Percentiles rank a stretch among this genome's conserved stretches.
Conservation (phyloP, 1,140 invertebrate species). For the Dendroctonus ponderosae region DNA sequence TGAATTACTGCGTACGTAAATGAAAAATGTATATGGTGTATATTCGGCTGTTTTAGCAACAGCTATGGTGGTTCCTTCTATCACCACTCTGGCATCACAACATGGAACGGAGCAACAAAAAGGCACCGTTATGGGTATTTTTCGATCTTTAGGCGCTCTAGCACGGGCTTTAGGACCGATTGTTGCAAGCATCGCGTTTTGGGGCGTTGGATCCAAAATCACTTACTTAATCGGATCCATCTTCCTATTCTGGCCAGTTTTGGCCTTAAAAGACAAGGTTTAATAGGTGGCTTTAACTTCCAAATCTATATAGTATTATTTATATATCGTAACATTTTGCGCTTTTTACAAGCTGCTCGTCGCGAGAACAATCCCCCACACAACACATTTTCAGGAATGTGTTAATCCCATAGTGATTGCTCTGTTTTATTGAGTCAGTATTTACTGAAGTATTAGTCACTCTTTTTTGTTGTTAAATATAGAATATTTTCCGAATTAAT, state of each 20-base stretch:
- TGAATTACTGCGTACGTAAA: not conserved
- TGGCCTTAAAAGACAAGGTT: constrained; percentile 36
- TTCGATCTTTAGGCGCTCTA: constrained; percentile 89
- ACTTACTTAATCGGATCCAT: constrained; percentile 74
- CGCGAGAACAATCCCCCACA: no score
- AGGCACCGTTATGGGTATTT: constrained; percentile 89
- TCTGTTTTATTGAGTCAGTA: no score
- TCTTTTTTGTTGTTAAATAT: no score
- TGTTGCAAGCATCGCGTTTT: constrained; percentile 80
- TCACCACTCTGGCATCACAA: constrained; percentile 85
- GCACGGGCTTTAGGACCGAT: constrained; percentile 90
- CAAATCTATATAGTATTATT: no score
- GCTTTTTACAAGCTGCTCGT: no score
- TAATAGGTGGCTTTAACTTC: no score
- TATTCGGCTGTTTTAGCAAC: constrained; percentile 65
- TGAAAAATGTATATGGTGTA: constrained; percentile 3
- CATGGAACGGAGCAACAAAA: constrained; percentile 83
- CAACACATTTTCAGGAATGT: no score
- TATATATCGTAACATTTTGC: no score
- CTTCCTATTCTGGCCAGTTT: constrained; percentile 64
- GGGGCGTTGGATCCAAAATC: constrained; percentile 71
- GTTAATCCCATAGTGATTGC: no score
- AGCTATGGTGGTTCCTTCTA: constrained; percentile 90
- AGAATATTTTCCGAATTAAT: no score
- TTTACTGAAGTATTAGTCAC: no score